phyloP scores from a whole-genome alignment of 2,113 vertebrate species.

The Cyprinodon brontotheroides region DNA sequence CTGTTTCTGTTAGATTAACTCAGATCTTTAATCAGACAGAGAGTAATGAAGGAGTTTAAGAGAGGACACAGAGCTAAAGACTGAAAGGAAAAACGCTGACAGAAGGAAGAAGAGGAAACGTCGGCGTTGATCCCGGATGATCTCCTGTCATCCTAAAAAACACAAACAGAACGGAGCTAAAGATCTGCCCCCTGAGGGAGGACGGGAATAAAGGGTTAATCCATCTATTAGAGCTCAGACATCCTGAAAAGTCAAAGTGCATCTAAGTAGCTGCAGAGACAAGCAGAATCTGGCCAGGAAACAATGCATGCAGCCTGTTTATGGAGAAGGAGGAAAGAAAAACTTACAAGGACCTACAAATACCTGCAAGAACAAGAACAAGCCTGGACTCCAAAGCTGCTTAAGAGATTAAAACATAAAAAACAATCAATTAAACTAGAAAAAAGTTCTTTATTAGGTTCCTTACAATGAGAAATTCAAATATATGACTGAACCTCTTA shows the following conservation, averaged over 20 bases:
- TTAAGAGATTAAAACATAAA: too few relatives aligned
- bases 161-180: constrained; percentile 41
- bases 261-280: constrained; percentile 14
- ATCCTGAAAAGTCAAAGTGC: constrained; percentile 21
- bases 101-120: constrained; percentile 10
- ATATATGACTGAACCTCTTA: neutral
- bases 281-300: neutral
- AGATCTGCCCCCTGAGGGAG: constrained; percentile 26
- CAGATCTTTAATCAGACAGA: constrained; percentile 10
- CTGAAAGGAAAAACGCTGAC: neutral
- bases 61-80: constrained; percentile 3
- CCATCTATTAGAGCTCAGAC: constrained; percentile 52
- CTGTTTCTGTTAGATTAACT: constrained; percentile 4
- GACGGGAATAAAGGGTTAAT: constrained; percentile 57
- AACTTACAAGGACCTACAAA: neutral
- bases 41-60: constrained; percentile 13
- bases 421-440: neutral
- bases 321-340: neutral
- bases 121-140: constrained; percentile 51
- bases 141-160: constrained; percentile 53
- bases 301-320: neutral
- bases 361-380: neutral
- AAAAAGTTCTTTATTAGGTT: neutral
- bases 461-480: neutral
- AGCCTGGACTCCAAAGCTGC: neutral